Base-by-base conservation (phyloP, 1,140 invertebrate genomes). In the Uloborus diversus region DNA sequence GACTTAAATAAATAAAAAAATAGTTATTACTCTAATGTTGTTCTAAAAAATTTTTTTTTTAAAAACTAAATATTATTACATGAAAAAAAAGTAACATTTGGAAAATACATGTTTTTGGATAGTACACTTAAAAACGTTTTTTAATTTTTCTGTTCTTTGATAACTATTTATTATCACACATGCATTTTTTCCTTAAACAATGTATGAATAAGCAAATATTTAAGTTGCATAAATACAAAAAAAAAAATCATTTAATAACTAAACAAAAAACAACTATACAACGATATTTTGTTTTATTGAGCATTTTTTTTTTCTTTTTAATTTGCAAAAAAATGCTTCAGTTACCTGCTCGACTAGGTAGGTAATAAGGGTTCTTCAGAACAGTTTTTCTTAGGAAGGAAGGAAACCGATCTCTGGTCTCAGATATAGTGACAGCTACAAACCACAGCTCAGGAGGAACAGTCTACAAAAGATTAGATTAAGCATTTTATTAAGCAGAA, bases 381-480 rank as follows among this genome's bases (percentile, higher is more conserved):
- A 35, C 56, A 53, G 53, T 79, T 81, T 81, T 84, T 84, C 79
- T 84, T 30, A 87, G 79, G 47, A 87, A 85, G 17, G 86, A 75
- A 11, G 85, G 64, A 61, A 87, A 82, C 20, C 85, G 81, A 17
- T 85, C 83, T 51, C 85, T 86, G n/a, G 85, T 82, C 47, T 85
- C 83, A 78, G 85, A 84, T 4, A 87, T 66, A 20, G 85, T 85
- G 7, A 87, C 85, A n/a, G 85, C 85, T 20, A 87, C 65, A 75
- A 83, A 87, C 87, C 87, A 87, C 28, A 87, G 75, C 65, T 83
- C 82, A 56, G 86, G 84, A 7, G 86, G 85, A 68, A 87, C 86
- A 62, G 83, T 84, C 87, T 87, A 81, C 25, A 84, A 83, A 59
- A 71, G 64, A 35, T 56, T 20, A 69, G 33, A 80, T n/a, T n/a